Percentiles rank a stretch among this genome's conserved stretches.
Evolutionary conservation across 2,888 invertebrate genomes (phyloP).

Genomic region (Ophion ventricosus): DNA sequence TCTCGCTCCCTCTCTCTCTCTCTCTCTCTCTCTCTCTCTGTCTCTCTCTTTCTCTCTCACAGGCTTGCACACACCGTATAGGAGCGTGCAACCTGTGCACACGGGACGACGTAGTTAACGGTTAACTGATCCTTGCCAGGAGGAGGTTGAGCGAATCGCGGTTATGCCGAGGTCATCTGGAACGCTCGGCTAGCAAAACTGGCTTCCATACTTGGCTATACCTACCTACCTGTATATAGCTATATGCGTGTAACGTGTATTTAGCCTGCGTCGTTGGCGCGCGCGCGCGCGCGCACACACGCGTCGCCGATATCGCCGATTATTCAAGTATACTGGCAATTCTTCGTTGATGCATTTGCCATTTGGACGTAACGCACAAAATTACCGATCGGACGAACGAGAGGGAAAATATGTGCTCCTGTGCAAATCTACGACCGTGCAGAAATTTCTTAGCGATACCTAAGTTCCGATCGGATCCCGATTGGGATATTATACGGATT

Average conservation of each 20-base stretch:
- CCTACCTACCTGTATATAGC: constrained; percentile 17
- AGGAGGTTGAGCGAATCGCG: constrained; percentile 67
- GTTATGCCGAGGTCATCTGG: constrained; percentile 66
- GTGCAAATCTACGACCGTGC: too few relatives aligned
- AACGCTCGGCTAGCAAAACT: constrained; percentile 64
- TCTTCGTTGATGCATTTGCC: too few relatives aligned
- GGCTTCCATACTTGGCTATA: constrained; percentile 58
- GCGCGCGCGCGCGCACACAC: background rate
- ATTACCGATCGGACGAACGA: background rate
- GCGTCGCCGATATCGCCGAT: constrained; percentile 8
- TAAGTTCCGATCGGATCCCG: too few relatives aligned
- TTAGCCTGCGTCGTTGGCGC: constrained; percentile 10
- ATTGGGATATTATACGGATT: too few relatives aligned
- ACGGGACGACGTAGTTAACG: constrained; percentile 63
- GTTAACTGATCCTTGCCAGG: constrained; percentile 67
- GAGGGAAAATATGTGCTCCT: background rate
- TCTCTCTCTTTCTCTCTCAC: constrained; percentile 43
- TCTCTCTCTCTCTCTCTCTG: constrained; percentile 10
- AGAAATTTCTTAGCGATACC: too few relatives aligned
- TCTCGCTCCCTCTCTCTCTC: constrained; percentile 22
- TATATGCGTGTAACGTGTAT: constrained; percentile 27
- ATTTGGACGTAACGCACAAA: too few relatives aligned
- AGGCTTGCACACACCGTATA: constrained; percentile 1
- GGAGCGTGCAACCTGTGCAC: constrained; percentile 63
- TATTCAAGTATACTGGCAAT: too few relatives aligned